Conservation (phyloP, 2,797 vertebrate genomes). For the Myotis myotis region DNA sequence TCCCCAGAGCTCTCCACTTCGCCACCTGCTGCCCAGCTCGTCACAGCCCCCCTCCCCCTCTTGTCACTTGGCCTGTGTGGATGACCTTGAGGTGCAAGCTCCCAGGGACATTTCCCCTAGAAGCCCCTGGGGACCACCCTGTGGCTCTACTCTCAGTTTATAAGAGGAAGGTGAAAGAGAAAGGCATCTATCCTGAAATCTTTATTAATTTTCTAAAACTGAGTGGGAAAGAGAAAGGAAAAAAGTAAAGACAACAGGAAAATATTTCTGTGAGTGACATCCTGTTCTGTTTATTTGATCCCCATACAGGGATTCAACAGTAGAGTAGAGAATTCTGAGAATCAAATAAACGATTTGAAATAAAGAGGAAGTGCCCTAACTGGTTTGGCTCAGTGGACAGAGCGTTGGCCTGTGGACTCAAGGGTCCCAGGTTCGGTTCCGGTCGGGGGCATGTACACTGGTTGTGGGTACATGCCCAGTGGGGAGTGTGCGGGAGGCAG, state of each 20-base stretch:
- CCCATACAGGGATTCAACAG: too few species aligned
- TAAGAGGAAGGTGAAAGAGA: not conserved
- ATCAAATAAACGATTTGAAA: too few species aligned
- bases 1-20: not conserved
- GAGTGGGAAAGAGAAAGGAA: not conserved
- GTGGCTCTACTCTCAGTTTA: not conserved
- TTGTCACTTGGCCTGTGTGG: not conserved
- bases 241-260: not conserved
- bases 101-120: not conserved
- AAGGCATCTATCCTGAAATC: not conserved
- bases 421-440: too few species aligned
- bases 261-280: not conserved
- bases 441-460: too few species aligned
- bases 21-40: not conserved
- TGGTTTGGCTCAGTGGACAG: too few species aligned
- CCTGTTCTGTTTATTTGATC: not conserved
- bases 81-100: not conserved
- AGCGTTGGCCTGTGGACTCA: too few species aligned
- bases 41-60: not conserved
- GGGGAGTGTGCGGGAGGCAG: too few species aligned
- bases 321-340: too few species aligned
- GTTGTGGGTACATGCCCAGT: too few species aligned
- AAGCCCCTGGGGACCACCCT: not conserved
- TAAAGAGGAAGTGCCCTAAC: too few species aligned
- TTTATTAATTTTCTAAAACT: not conserved